Evolutionary conservation across 2,113 vertebrate species (phyloP), one percentile per base, ranked within the genome.

Genomic region (Rhea pennata): DNA sequence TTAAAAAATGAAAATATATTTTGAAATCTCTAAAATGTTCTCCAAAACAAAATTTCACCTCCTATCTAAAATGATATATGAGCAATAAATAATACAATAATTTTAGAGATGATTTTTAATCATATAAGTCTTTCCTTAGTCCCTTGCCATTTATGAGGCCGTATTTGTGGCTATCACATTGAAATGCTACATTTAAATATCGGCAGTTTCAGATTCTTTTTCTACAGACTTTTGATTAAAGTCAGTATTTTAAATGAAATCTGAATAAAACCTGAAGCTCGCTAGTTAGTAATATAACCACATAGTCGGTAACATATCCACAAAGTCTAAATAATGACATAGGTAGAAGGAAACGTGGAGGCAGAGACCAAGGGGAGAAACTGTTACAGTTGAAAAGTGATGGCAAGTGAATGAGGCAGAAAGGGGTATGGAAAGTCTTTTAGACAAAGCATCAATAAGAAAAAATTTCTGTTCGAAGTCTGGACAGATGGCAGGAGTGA

Each of bases 331-430:
- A 72, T 81, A 86, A 92, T 87, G 58, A 91, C 73, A 81, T 15
- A 69, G 39, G 20, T 56, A 87, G 83, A 94, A 95, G 86, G 72
- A 95, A 83, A 95, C 88, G 64, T 79, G 54, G 70, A 94, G 62
- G 84, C 70, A 94, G 71, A 94, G 69, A 90, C 64, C 66, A 91
- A 87, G 77, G n/a, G 91, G 48, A 81, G 23, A 22, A 48, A 3
- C 24, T 29, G 48, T 72, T 96, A 79, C 58, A 90, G 70, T 10
- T 86, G 70, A 92, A 84, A 94, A 93, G 71, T 26, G 44, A 91
- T 56, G 51, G 88, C 73, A 90, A 94, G 48, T 31, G 88, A 95
- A 88, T 94, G 91, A 95, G 87, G 86, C 91, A 69, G 40, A 56
- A 80, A 66, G 51, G 27, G 23, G 23, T 13, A 94, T 73, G 64